A percentile compares a stretch with the other conserved stretches of the same genome.
Evolutionary conservation across 2,888 invertebrate genomes (phyloP).

Genomic region (Monopis laevigella): DNA sequence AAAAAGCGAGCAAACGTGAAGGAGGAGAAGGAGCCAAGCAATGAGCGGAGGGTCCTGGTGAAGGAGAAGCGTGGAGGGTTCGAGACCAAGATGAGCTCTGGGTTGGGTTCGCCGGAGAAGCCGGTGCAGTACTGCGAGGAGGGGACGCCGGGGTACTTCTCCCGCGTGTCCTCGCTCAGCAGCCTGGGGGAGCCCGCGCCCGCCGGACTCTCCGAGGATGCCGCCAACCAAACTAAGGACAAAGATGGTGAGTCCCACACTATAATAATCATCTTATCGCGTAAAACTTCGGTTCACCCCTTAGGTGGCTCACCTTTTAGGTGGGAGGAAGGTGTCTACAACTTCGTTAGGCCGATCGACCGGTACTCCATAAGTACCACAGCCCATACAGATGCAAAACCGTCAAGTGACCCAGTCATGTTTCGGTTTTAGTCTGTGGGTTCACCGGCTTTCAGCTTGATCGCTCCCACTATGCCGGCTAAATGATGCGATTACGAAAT

Average conservation of each 20-base stretch:
- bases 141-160: slow-evolving; percentile 85
- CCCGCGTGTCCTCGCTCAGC: slow-evolving; percentile 71
- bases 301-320: too few species aligned
- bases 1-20: slow-evolving; percentile 40
- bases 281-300: too few species aligned
- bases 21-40: slow-evolving; percentile 43
- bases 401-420: too few species aligned
- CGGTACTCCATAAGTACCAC: too few species aligned
- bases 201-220: slow-evolving; percentile 38
- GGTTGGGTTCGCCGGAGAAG: slow-evolving; percentile 80
- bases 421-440: too few species aligned
- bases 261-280: too few species aligned
- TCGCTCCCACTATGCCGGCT: too few species aligned
- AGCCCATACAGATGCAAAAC: too few species aligned
- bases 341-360: too few species aligned
- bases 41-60: slow-evolving; percentile 27
- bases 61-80: slow-evolving; percentile 42
- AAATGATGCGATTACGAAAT: too few species aligned
- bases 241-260: slow-evolving; percentile 57
- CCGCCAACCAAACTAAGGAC: slow-evolving; percentile 42
- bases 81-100: slow-evolving; percentile 70
- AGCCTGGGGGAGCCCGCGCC: slow-evolving; percentile 65
- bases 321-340: too few species aligned
- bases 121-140: slow-evolving; percentile 87
- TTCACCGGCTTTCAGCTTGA: too few species aligned